Conservation (phyloP, 2,888 invertebrate species). For the Endotricha flammealis region DNA sequence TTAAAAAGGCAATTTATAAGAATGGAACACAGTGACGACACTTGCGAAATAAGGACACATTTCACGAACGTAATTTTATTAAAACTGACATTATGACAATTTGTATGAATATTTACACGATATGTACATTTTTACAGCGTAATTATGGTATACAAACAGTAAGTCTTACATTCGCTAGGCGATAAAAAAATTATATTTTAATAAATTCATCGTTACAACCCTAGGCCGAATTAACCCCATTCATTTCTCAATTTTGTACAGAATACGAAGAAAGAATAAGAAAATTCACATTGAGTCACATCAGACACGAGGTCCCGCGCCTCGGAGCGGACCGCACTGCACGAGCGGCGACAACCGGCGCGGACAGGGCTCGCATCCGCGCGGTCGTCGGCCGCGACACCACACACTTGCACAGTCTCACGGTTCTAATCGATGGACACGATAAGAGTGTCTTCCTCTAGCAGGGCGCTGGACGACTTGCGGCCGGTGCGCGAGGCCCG, state of each 20-base stretch:
- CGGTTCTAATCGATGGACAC: conserved; percentile 53
- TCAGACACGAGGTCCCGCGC: not conserved
- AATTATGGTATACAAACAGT: conserved; percentile 57
- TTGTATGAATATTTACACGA: conserved; percentile 69
- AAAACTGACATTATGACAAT: conserved; percentile 63
- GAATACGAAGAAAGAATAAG: conserved; percentile 19
- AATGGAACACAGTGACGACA: too few relatives aligned
- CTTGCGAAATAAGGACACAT: conserved; percentile 21
- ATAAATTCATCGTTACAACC: conserved; percentile 72
- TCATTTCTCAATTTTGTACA: conserved; percentile 32
- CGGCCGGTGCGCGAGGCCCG: conserved; percentile 49
- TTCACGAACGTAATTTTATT: conserved; percentile 60
- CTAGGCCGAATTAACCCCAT: conserved; percentile 46
- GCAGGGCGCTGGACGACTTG: conserved; percentile 40
- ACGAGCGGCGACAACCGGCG: conserved; percentile 26
- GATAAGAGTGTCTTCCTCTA: conserved; percentile 59
- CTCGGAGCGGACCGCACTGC: conserved; percentile 13
- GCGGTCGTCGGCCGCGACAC: conserved; percentile 17
- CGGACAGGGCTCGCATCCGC: conserved; percentile 55
- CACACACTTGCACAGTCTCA: conserved; percentile 12
- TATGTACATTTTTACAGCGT: conserved; percentile 71
- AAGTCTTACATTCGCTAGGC: conserved; percentile 56
- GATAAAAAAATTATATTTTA: conserved; percentile 62
- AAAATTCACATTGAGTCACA: conserved; percentile 8
- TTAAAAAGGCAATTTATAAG: too few relatives aligned